Conservation (phyloP, 2,113 vertebrate genomes). For the Plectropomus leopardus region DNA sequence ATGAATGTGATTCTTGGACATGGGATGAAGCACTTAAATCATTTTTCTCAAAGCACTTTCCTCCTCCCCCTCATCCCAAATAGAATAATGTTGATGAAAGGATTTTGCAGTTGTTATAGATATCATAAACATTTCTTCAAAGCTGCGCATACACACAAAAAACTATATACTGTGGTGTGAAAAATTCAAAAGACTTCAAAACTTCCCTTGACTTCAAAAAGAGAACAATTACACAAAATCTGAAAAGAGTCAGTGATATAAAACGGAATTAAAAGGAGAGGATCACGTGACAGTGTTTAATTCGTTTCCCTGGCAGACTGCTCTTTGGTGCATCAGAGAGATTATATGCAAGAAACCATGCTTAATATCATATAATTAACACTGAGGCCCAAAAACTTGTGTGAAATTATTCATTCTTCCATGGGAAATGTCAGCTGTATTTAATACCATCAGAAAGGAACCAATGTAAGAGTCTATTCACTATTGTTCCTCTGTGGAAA, state of each 20-base stretch:
- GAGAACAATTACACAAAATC: slow-evolving; percentile 37
- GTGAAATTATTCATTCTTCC: slow-evolving; percentile 72
- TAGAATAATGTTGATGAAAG: background rate
- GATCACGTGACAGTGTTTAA: slow-evolving; percentile 77
- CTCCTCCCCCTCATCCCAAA: background rate
- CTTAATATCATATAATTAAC: slow-evolving; percentile 85
- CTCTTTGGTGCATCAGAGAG: slow-evolving; percentile 72
- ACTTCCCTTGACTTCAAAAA: slow-evolving; percentile 49
- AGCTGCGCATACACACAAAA: background rate
- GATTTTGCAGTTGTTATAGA: slow-evolving; percentile 13
- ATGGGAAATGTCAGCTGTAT: slow-evolving; percentile 76
- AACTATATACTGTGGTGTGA: background rate
- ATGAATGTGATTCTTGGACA: slow-evolving; percentile 13
- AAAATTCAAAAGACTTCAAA: slow-evolving; percentile 22
- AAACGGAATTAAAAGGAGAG: slow-evolving; percentile 62
- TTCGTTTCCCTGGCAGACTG: slow-evolving; percentile 73
- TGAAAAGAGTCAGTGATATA: slow-evolving; percentile 39
- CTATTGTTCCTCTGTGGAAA: slow-evolving; percentile 17
- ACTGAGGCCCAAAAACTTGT: slow-evolving; percentile 61
- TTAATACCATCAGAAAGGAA: slow-evolving; percentile 65
- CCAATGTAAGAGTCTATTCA: slow-evolving; percentile 30
- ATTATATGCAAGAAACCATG: slow-evolving; percentile 84
- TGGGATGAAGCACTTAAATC: background rate
- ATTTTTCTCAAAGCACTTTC: background rate
- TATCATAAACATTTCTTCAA: background rate